Evolutionary conservation across 2,113 vertebrate genomes (phyloP), one percentile per base, ranked within the genome.

Genomic region (Nothoprocta pentlandii): DNA sequence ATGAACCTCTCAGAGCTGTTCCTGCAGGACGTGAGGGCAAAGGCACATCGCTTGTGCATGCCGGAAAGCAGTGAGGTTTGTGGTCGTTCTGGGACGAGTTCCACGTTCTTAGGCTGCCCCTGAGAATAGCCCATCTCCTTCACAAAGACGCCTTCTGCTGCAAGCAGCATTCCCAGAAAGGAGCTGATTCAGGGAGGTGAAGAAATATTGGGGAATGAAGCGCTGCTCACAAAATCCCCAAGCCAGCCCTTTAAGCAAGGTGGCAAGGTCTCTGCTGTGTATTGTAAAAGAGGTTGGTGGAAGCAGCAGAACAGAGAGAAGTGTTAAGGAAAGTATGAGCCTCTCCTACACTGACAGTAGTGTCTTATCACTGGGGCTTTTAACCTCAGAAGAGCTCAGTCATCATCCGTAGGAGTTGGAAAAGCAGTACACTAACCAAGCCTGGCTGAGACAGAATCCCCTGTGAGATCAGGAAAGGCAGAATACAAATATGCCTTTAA

Each of bases 261-360:
- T 78, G 42, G 61, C 32, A n/a, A 59, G 17, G 28, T 66, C 44
- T 11, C 6, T 68, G 25, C 42, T 46, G 53, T 0, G 0, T 7
- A 44, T 11, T 2, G 1, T 28, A 53, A 79, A 17, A 22, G 53
- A 84, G 16, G 39, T 13, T 59, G 26, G 12, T 36, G 46, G 69
- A 87, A 87, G 53, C 12, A 71, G 25, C 16, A 58, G 69, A 36
- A 28, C 21, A 79, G 28, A 2, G 2, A 77, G 30, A 0, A 0
- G 12, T 59, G 68, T 5, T 1, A 0, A 78, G 36, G 11, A 12
- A 73, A 1, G 0, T 15, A 8, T 20, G 21, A 56, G 32, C 51
- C 34, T 46, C 12, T 19, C 39, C 30, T 20, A 75, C n/a, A 51
- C 2, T 3, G 3, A 44, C 0, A 0, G 9, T 4, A 54, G n/a